Conservation (phyloP, 1,140 invertebrate genomes). For the Ruditapes philippinarum region DNA sequence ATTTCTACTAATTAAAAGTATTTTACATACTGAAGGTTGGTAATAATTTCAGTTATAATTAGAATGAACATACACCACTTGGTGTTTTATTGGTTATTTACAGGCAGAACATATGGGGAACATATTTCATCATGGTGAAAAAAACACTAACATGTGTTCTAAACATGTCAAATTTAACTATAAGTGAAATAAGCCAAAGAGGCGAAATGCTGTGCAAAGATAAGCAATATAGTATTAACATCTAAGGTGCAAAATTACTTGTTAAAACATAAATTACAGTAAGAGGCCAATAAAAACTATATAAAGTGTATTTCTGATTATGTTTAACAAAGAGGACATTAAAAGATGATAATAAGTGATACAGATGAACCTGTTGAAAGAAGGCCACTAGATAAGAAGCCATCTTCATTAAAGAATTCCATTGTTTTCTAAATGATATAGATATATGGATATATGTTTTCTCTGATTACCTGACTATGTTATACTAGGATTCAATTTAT, state of each 20-base stretch:
- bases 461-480: no score
- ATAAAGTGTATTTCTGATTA: neutral
- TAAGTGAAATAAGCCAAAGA: neutral
- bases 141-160: constrained; percentile 18
- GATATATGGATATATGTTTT: no score
- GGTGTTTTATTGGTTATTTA: constrained; percentile 12
- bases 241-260: neutral
- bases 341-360: neutral
- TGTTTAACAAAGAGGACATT: neutral
- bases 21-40: neutral
- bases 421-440: no score
- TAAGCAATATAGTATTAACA: constrained; percentile 26
- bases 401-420: no score
- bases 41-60: constrained; percentile 22
- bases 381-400: no score
- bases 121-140: constrained; percentile 7
- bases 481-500: no score
- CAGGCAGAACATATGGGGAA: neutral
- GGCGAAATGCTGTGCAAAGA: neutral
- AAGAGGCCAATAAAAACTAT: neutral
- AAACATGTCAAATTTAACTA: constrained; percentile 31
- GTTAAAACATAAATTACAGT: neutral
- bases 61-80: neutral
- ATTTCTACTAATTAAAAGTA: neutral
- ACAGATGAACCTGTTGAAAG: neutral